Evolutionary conservation across 2,113 vertebrate genomes (phyloP).

Genomic region (mouse (Mus musculus)): GRCm39 chr1:59529501-59530000

Average conservation of each 20-base stretch:
- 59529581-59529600: not conserved
- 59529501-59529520: not conserved
- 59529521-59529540: conserved; percentile 7
- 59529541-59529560: conserved; percentile 30
- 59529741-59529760: not conserved
- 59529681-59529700: not conserved
- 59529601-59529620: conserved; percentile 37
- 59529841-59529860: not conserved
- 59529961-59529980: not conserved
- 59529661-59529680: not conserved
- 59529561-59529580: conserved; percentile 10
- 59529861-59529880: not conserved
- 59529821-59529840: not conserved
- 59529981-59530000: not conserved
- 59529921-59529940: not conserved
- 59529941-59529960: not conserved
- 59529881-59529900: not conserved
- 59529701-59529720: not conserved
- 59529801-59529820: not conserved
- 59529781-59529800: not conserved
- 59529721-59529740: not conserved
- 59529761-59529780: not conserved
- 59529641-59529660: too few species aligned
- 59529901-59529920: not conserved
- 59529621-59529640: conserved; percentile 10